Conservation (phyloP, 2,888 invertebrate genomes). For the Rhimphoctona megacephalus region DNA sequence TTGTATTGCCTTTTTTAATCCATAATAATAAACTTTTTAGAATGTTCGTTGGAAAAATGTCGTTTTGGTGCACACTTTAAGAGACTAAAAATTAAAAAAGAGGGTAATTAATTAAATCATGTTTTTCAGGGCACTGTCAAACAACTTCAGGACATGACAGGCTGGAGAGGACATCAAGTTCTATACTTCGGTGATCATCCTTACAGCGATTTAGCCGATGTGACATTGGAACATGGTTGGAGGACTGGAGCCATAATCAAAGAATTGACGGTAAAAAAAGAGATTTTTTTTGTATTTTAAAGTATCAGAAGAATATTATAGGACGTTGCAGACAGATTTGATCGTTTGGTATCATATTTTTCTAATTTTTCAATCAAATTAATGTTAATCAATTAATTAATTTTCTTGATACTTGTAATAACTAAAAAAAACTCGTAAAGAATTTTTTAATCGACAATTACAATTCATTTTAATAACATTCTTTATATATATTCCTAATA, state of each 20-base stretch:
- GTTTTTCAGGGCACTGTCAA: slow-evolving; percentile 93
- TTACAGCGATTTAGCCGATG: slow-evolving; percentile 98
- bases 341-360: no score
- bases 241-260: slow-evolving; percentile 98
- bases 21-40: background rate
- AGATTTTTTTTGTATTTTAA: background rate
- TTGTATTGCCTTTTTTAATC: background rate
- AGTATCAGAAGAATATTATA: background rate
- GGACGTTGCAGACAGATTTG: no score
- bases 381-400: background rate
- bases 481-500: no score
- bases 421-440: background rate
- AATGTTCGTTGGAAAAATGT: no score
- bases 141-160: slow-evolving; percentile 95
- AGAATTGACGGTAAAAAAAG: slow-evolving; percentile 91
- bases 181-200: slow-evolving; percentile 99
- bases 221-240: slow-evolving; percentile 98
- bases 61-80: no score
- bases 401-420: background rate
- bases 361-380: no score
- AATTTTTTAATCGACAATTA: no score
- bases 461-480: no score
- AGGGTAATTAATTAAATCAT: background rate
- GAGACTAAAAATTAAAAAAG: no score
- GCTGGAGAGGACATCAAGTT: slow-evolving; percentile 96